Base-by-base conservation (phyloP, 2,797 vertebrate genomes). In the Poecilia velifera region DNA sequence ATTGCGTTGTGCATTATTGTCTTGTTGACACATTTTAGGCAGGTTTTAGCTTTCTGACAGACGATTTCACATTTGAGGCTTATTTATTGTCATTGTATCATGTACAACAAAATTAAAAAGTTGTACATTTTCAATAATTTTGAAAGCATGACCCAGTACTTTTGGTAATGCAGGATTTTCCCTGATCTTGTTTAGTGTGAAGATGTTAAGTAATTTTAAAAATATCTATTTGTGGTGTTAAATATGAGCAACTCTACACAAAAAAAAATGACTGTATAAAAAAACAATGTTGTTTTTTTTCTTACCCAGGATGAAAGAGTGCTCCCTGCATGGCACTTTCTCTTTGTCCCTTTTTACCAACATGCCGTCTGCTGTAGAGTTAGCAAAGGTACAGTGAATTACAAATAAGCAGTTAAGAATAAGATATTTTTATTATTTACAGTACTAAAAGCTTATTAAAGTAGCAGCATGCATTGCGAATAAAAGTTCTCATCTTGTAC, bases 311-410 rank as follows among this genome's bases (percentile, higher is more conserved):
- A 96, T 96, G 94, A 97, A 96, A 84, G 95, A 96, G 74, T 95
- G 96, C 80, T 97, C 97, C 72, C 94, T 96, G 88, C 96, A 97
- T 84, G 97, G 97, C 76, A 88, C 96, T 77, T 97, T 98, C 86
- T 96, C 97, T 2, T 83, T 95, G 82, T 97, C 96, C 39, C 96
- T 97, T 85, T 96, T 98, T 87, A 94, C 93, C 59, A 96, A 94
- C 77, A 94, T 97, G 86, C 97, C 97, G 16, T 96, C 96, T 79
- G 95, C 96, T 74, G 96, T 97, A 46, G 96, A 98, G 86, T 95
- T 98, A 93, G 96, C 97, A 76, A 98, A 97, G 97, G 97, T 98
- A 73, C 13, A 1, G 73, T 46, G 4, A 39, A 41, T 41, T 41
- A 68, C 22, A 28, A 36, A 6, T 20, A 51, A 76, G 41, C 3